Conservation (phyloP, 2,797 vertebrate genomes). For the Periophthalmus magnuspinnatus region DNA sequence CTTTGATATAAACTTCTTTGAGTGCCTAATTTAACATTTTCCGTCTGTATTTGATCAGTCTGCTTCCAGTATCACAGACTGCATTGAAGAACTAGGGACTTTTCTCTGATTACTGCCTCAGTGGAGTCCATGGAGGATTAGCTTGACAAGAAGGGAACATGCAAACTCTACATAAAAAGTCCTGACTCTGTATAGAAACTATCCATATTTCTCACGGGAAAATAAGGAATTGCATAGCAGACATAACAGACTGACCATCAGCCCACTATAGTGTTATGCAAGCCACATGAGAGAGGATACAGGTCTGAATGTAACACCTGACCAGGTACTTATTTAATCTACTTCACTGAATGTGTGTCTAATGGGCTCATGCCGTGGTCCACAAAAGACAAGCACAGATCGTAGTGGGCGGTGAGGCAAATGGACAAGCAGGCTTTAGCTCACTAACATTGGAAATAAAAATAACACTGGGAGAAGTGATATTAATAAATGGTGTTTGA, state of each 20-base stretch:
- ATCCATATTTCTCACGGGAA: not conserved
- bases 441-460: not conserved
- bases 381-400: not conserved
- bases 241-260: not conserved
- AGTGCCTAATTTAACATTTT: too few species aligned
- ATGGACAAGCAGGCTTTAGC: not conserved
- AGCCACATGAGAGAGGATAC: not conserved
- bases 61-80: too few species aligned
- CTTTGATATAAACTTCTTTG: too few species aligned
- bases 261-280: slow-evolving; percentile 7
- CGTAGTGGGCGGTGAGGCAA: not conserved
- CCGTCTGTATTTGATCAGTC: too few species aligned
- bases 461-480: not conserved
- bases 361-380: not conserved
- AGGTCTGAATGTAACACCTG: not conserved
- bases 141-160: not conserved
- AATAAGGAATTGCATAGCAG: not conserved
- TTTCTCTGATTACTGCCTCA: not conserved
- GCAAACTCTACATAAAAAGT: not conserved
- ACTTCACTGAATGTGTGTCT: not conserved
- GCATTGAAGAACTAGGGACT: not conserved
- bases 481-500: not conserved
- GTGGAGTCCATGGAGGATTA: not conserved
- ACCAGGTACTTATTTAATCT: slow-evolving; percentile 2
- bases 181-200: not conserved